Evolutionary conservation across 2,797 vertebrate species (phyloP), one percentile per base, ranked within the genome.

Genomic region (Jordanella pulchra): DNA sequence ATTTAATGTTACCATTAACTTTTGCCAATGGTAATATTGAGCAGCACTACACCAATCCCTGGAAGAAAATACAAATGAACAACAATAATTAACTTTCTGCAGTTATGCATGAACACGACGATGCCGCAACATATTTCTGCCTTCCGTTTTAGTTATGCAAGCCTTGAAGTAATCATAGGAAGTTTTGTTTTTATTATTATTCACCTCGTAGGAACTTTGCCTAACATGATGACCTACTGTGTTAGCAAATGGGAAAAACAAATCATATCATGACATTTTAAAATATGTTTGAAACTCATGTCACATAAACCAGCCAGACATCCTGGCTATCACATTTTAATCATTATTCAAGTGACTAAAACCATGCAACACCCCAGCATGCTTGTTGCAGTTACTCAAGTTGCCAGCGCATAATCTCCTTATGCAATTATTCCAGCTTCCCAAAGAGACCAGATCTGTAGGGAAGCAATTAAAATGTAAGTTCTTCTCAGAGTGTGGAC

Each of bases 381-480:
- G 44, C 51, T 28, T 1, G 17, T 71, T 72, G 87, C 75, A 80
- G 76, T 67, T 71, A 73, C 78, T 72, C 80, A 73, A 72, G 68
- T 85, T 89, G 86, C 81, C 85, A 83, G 70, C 47, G 51, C 63
- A 89, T 79, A 53, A 68, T 76, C 80, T 72, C 85, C 86, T 86
- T 78, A 86, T 86, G 89, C 89, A 93, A 93, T 92, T 93, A 93
- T 88, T 92, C 89, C 83, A 91, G 76, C 91, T 94, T 89, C 84
- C 79, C 48, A 53, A 76, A 53, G 60, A 89, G 67, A 78, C 81
- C 86, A 83, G 85, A 91, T 94, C 92, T 93, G 79, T 84, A 72
- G 92, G 91, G 92, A 94, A 78, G 88, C 89, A 93, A 94, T 93
- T 93, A 92, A 89, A 91, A 89, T 82, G 77, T 39, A 80, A 84